A percentile compares a stretch with the other conserved stretches of the same genome.
These are phyloP conservation scores for Enteromius afrohamiltoni DNA, from an alignment of 2,797 vertebrate species.

Conservation along the genomic window DNA sequence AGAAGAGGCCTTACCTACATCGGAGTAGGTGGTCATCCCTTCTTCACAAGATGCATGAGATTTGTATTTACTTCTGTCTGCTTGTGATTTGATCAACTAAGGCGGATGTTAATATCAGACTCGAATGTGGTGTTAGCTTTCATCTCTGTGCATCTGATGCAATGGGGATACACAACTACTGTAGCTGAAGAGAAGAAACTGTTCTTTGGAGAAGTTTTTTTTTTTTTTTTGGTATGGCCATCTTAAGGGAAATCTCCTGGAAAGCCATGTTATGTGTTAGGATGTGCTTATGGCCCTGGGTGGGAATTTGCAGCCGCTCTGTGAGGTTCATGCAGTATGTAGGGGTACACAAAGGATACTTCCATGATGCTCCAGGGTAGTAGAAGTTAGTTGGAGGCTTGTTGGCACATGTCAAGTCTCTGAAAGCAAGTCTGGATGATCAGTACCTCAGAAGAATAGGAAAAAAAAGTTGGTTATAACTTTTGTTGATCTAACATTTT, in stretches of 20 bases:
- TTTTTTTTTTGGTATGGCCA: slow-evolving; percentile 3
- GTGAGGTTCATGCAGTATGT: slow-evolving; percentile 1
- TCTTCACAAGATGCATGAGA: neutral
- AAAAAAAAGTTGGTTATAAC: neutral
- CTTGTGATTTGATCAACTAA: neutral
- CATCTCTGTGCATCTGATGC: neutral
- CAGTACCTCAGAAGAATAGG: neutral
- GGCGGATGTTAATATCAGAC: neutral
- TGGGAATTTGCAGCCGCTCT: neutral
- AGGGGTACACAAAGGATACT: neutral
- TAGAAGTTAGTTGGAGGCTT: slow-evolving; percentile 14
- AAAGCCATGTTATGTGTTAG: slow-evolving; percentile 2
- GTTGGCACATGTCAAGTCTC: slow-evolving; percentile 23
- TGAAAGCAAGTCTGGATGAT: slow-evolving; percentile 8
- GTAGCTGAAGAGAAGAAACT: neutral
- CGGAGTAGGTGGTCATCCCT: neutral
- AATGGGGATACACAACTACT: neutral
- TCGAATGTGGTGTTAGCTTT: neutral
- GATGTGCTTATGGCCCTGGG: neutral
- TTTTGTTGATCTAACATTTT: slow-evolving; percentile 20
- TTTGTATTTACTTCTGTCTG: neutral
- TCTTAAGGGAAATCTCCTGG: neutral
- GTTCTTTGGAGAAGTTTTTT: neutral
- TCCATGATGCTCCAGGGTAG: slow-evolving; percentile 7
- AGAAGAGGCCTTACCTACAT: too few species aligned